Conservation (phyloP, 2,113 vertebrate species). For the Cranoglanis bouderius region DNA sequence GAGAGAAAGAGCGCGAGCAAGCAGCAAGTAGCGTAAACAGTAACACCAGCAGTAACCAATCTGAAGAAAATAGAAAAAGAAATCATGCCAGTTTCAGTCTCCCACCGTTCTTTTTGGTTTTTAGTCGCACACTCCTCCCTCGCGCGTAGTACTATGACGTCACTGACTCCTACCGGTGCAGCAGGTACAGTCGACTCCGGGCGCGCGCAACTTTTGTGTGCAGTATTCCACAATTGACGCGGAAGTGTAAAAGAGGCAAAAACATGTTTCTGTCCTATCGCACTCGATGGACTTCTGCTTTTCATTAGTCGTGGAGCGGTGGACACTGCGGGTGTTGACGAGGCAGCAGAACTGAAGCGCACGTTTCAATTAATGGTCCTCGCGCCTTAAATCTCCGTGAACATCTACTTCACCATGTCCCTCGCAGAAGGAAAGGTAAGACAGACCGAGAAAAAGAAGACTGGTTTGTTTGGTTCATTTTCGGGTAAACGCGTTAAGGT, state of each 20-base stretch:
- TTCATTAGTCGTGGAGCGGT: not conserved
- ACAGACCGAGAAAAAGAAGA: not conserved
- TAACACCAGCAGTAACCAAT: not conserved
- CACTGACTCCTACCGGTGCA: constrained; percentile 7
- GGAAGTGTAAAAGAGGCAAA: not conserved
- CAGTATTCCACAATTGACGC: not conserved
- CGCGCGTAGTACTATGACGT: constrained; percentile 5
- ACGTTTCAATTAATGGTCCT: not conserved
- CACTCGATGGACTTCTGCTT: not conserved
- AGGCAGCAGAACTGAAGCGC: not conserved
- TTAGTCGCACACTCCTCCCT: not conserved
- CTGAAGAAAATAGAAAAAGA: no score
- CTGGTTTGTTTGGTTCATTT: not conserved
- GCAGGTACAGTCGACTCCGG: constrained; percentile 7
- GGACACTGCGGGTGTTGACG: not conserved
- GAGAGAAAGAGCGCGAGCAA: no score
- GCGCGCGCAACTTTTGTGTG: constrained; percentile 4
- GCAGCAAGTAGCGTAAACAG: not conserved
- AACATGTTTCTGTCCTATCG: not conserved
- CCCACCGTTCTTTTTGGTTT: not conserved
- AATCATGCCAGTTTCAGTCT: not conserved
- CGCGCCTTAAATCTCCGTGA: not conserved
- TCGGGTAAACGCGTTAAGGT: not conserved
- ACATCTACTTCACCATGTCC: not conserved
- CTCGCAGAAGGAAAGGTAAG: not conserved